Evolutionary conservation across 2,113 vertebrate genomes (phyloP), one percentile per base, ranked within the genome.

Genomic region (Chionis minor): DNA sequence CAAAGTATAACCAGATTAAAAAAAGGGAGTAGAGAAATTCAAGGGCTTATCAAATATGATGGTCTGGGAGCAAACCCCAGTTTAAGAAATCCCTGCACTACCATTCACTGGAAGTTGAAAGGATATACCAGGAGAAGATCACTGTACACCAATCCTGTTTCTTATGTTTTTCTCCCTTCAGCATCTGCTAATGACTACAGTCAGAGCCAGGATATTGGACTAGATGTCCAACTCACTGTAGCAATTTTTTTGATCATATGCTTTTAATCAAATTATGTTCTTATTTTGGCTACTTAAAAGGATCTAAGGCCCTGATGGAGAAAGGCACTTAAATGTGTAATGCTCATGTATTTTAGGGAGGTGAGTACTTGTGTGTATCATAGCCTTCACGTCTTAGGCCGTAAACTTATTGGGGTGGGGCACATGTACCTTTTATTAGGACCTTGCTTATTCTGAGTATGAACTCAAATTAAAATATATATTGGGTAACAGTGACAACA

Each of bases 221-320:
- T 94, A 59, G 70, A 89, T 79, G 70, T 91, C 63, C 81, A 94
- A 75, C 40, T 91, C 95, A 90, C 81, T 90, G 45, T 14, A 91
- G 87, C 78, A 88, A 91, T 94, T 91, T 92, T 92, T 96, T 86
- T 81, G 19, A 90, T 94, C 5, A 1, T 42, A 88, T 42, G 58
- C 35, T 94, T 92, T 96, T 90, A 97, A 96, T 89, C 70, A 95
- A 88, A 86, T 96, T 91, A 82, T 38, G 62, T 86, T 91, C 92
- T 92, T 85, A 91, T 94, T 97, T 95, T 54, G 67, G 70, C n/a
- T 85, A 35, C 71, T 85, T 81, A 80, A 81, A 94, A 95, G 45
- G 73, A 80, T 88, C 42, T 83, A 59, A 55, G 59, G 69, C 28
- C 81, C 47, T 86, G 44, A 88, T 20, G 65, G 63, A 86, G 62